phyloP scores from a whole-genome alignment of 2,113 vertebrate genomes.

The Bubo scandiacus region DNA sequence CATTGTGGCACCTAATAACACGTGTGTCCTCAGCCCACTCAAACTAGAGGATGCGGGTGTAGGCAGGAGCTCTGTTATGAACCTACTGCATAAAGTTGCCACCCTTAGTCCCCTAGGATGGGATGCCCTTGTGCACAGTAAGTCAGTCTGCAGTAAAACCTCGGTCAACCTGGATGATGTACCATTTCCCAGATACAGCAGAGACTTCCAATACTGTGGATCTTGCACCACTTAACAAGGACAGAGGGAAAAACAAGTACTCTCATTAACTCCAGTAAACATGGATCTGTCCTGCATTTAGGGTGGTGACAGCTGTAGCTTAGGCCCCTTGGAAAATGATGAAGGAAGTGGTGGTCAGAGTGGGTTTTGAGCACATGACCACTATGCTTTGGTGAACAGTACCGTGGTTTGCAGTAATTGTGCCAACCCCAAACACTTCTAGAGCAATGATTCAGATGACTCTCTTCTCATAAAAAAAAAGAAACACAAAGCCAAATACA shows the following conservation, averaged over 20 bases:
- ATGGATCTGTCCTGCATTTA: neutral
- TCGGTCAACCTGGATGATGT: accelerated
- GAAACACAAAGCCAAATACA: neutral
- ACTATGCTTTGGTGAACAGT: neutral
- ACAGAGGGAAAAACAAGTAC: neutral
- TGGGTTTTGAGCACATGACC: neutral
- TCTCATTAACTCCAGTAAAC: neutral
- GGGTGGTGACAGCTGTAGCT: neutral
- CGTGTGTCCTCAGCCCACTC: neutral
- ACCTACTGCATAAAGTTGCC: neutral
- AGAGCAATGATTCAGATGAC: neutral
- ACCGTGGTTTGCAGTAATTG: neutral
- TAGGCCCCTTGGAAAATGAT: neutral
- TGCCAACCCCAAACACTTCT: neutral
- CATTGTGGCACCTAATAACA: neutral
- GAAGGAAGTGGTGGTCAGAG: neutral
- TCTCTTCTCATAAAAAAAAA: neutral
- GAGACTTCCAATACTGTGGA: neutral
- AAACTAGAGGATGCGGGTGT: neutral
- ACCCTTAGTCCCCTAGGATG: neutral
- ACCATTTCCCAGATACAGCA: neutral
- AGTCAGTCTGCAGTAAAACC: neutral
- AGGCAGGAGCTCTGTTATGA: neutral
- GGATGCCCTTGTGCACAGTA: accelerated
- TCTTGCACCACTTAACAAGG: neutral